Base-by-base conservation (phyloP, 2,888 invertebrate genomes). In the Colostygia pectinataria region DNA sequence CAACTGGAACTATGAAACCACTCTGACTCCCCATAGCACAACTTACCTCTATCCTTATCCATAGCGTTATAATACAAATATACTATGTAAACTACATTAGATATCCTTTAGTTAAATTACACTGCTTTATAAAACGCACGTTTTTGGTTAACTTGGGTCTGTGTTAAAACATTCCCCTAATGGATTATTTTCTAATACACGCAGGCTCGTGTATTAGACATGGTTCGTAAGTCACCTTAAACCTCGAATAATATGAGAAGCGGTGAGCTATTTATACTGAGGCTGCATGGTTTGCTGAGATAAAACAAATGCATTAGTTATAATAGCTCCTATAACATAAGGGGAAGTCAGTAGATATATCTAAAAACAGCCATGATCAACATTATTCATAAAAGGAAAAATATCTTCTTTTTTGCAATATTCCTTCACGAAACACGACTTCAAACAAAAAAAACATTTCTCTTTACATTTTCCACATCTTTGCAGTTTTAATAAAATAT, bases 101-200 rank as follows among this genome's bases (percentile, higher is more conserved):
- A 20, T 6, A 20, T 6, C 20, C 20, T 20, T 20, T 6, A 6
- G 20, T 20, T 20, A 15, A 3, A 4, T 15, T 15, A 15, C 4
- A 20, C 20, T 6, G 20, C 20, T 6, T 5, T 20, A 1, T 2
- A 6, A 6, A n/a, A n/a, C n/a, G n/a, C n/a, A n/a, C n/a, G 20
- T 1, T 5, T 2, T 13, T 23, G 23, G 34, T 13, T 23, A 20
- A 34, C 23, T 34, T 20, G 3, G 9, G 10, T 4, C 23, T 20
- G 39, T 53, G 50, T 40, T 38, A 46, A 51, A 55, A 48, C 46
- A 37, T 31, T 43, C 40, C 55, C 66, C 64, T 77, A 69, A 77
- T 73, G 61, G 66, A 80, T 81, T 66, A 71, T 62, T 69, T 68
- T 71, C 66, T 66, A 61, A 71, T 69, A 62, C 47, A 15, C 14